Base-by-base conservation (phyloP, 1,140 invertebrate genomes). In the Lerema accius region DNA sequence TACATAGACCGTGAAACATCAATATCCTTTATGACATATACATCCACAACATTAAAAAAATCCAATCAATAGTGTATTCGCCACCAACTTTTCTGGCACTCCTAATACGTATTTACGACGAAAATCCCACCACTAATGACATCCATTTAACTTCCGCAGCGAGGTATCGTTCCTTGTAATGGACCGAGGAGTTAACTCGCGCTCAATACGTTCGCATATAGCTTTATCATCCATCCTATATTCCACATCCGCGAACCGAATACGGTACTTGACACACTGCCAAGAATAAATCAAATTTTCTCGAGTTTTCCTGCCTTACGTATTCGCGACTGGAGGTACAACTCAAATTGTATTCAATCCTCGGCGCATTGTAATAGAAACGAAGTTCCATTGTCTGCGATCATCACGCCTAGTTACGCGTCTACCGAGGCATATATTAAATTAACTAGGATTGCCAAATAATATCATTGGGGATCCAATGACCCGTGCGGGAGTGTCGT, bases 121-220 rank as follows among this genome's bases (percentile, higher is more conserved):
- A 37, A 37, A 37, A 37, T 37, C 35, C 35, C 4, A 7, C 3
- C 14, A 11, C 43, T 46, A 46, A 46, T 23, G 43, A 23, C 43
- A 46, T 13, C 17, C 10, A 28, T 26, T 32, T 7, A 14, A 49
- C 46, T 49, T 32, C 46, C 19, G 4, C 19, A 23, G 19, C 3
- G 26, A 26, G 19, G 19, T 58, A 58, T 46, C 55, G 45, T 45
- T 10, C 55, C 4, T 14, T 37, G 69, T 75, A 80, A 80, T 77
- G 69, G 77, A 72, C 67, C 65, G 63, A 64, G 46, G 45, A 66
- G 78, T 76, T 69, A 76, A 68, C 66, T 71, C 63, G 63, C 80
- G 76, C 82, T 84, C 85, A 84, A 86, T 88, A 82, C 80, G 84
- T 74, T 76, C 82, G 81, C 83, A 84, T 88, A 86, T 84, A 78